These are phyloP conservation scores for Nemopilema nomurai DNA, from an alignment of 30 jellyfish, hydroid and myxozoan species.

Conservation along the genomic window DNA sequence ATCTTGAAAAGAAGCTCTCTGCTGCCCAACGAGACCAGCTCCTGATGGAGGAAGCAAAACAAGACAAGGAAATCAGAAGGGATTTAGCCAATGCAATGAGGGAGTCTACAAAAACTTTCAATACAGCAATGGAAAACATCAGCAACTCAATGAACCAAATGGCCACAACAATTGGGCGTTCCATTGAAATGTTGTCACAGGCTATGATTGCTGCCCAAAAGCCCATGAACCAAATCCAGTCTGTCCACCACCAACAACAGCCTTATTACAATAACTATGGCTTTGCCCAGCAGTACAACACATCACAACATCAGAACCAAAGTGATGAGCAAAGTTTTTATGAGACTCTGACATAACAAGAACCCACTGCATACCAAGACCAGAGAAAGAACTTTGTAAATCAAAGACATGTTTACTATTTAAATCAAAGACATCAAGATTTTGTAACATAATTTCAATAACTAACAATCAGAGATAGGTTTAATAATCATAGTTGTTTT, in stretches of 20 bases:
- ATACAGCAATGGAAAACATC: constrained; percentile 3
- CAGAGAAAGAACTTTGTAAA: too few species aligned
- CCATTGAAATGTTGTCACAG: constrained; percentile 10
- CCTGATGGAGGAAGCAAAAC: constrained; percentile 36
- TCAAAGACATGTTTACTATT: too few species aligned
- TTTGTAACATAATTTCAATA: too few species aligned
- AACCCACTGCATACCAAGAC: too few species aligned
- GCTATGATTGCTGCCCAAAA: background rate
- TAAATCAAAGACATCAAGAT: too few species aligned
- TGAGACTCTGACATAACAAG: too few species aligned
- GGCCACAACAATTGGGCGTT: background rate
- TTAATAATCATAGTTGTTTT: too few species aligned
- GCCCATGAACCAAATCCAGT: background rate
- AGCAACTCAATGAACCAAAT: constrained; percentile 1
- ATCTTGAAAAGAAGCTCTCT: constrained; percentile 13
- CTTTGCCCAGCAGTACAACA: background rate
- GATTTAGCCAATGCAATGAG: constrained; percentile 20
- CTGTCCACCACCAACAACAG: background rate
- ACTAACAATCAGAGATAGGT: too few species aligned
- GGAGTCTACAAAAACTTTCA: constrained; percentile 5
- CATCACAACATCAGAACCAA: constrained; percentile 7
- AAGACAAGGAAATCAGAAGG: constrained; percentile 18
- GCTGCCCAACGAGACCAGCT: constrained; percentile 44
- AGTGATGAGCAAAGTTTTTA: too few species aligned
- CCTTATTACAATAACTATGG: constrained; percentile 4